Evolutionary conservation across 2,888 invertebrate genomes (phyloP), one percentile per base, ranked within the genome.

Genomic region (Melinaea marsaeus): DNA sequence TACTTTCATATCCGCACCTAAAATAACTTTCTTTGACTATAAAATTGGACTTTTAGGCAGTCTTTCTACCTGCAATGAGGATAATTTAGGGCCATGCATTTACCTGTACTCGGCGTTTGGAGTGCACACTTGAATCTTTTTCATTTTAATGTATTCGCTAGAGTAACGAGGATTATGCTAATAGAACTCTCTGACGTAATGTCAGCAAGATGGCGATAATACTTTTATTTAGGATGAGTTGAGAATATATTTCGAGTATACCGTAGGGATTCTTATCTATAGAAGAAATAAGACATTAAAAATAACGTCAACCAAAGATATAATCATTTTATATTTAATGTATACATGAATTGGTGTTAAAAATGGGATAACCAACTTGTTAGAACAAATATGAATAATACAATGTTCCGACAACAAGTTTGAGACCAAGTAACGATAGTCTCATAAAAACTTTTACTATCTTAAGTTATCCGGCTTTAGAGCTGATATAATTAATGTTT

Each of bases 361-460:
- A 42, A 42, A 42, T 42, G 42, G 11, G 3, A 42, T 42, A 42
- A 42, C 42, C 3, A 42, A 42, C 9, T 42, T 9, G 11, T 42
- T 37, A 37, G 37, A 42, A 42, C 42, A 5, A 42, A 42, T 42
- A 42, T 42, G 9, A 42, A 9, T 9, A 42, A 42, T 42, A 3
- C 11, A 42, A 42, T 42, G 9, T 42, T 42, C 11, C 42, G 42
- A 42, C 42, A 42, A 33, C 22, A 57, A 61, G 55, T 62, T 57
- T 62, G 57, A 60, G 62, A 55, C 58, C 48, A 59, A 61, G 64
- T 62, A 72, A 75, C 76, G 76, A 80, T 80, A 78, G 75, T 74
- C 75, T 74, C 72, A 81, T 86, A 86, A 86, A 86, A 84, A 84
- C 78, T 84, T 86, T 85, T 83, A 85, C 81, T 84, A 80, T 81